Base-by-base conservation (phyloP, 2,113 vertebrate species). In the Leptosomus discolor region DNA sequence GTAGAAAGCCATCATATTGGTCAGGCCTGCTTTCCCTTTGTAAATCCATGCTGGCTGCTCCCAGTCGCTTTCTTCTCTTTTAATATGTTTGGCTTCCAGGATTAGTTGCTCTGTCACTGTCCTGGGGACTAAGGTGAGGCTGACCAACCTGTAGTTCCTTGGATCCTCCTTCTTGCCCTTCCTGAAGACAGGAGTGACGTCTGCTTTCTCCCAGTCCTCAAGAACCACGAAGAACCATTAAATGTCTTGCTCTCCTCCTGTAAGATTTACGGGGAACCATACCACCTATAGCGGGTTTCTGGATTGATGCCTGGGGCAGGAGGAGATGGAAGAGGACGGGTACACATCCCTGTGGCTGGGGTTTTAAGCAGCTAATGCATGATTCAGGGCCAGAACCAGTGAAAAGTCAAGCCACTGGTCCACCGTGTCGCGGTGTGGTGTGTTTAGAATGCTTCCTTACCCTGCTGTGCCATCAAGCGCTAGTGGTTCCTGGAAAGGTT, bases 1-100 rank as follows among this genome's bases (percentile, higher is more conserved):
- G 2, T 32, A 32, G 68, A 39, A 50, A 46, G 43, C 41, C 41
- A 4, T 43, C 0, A 0, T 36, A 13, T 14, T 51, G 58, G 3
- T 51, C 36, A 77, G 86, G 23, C 39, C 0, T 9, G 46, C 20
- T 78, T 82, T 74, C n/a, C 27, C 60, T 57, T 23, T 29, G 27
- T 53, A 43, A 70, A 45, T 48, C 60, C 30, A 3, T 3, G 3
- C 70, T 91, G 70, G 7, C 50, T 61, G 2, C 23, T 92, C 61
- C 37, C 65, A 70, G n/a, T 75, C 53, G 10, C 43, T 70, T 61
- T 67, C 12, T 79, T 75, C 17, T 64, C 26, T 51, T 70, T 48
- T 22, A 21, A 6, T 43, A 18, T 12, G 5, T 50, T 86, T 86
- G 76, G 9, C 37, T 68, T 70, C 61, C 51, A 29, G 23, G 45